A percentile compares a stretch with the other conserved stretches of the same genome.
These are phyloP conservation scores for Engystomops pustulosus DNA, from an alignment of 2,113 vertebrate species.

Conservation along the genomic window DNA sequence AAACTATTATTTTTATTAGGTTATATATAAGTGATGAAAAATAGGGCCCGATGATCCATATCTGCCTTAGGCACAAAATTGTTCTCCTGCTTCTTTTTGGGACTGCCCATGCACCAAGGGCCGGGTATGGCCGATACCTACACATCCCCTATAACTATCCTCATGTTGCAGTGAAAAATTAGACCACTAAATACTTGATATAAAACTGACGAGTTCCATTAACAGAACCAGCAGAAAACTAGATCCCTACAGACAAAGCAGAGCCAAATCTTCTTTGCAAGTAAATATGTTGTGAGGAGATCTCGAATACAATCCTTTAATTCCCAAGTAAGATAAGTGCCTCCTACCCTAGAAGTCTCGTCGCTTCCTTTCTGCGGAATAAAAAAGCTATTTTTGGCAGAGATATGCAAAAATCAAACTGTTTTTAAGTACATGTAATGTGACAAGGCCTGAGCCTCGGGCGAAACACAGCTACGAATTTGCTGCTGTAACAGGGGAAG, in stretches of 20 bases:
- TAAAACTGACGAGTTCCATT: background rate
- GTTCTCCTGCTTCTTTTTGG: too few relatives aligned
- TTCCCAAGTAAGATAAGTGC: background rate
- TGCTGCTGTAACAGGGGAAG: background rate
- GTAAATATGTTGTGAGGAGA: background rate
- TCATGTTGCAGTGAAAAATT: too few relatives aligned
- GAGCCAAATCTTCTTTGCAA: background rate
- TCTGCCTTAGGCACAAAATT: too few relatives aligned
- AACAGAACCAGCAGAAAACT: background rate
- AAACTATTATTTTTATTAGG: too few relatives aligned
- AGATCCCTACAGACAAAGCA: background rate
- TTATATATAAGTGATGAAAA: too few relatives aligned
- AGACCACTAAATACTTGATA: too few relatives aligned
- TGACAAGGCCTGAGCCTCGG: slow-evolving; percentile 25
- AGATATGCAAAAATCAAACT: slow-evolving; percentile 33
- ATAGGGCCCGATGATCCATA: too few relatives aligned
- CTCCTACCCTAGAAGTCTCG: background rate
- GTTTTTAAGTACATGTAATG: slow-evolving; percentile 40
- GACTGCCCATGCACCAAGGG: too few relatives aligned
- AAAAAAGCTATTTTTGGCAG: slow-evolving; percentile 38
- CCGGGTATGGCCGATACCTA: too few relatives aligned
- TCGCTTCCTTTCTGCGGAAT: background rate
- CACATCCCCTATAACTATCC: too few relatives aligned
- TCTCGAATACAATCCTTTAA: background rate
- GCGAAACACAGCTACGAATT: slow-evolving; percentile 31